phyloP scores from a whole-genome alignment of 1,140 invertebrate species.

The Coboldia fuscipes region DNA sequence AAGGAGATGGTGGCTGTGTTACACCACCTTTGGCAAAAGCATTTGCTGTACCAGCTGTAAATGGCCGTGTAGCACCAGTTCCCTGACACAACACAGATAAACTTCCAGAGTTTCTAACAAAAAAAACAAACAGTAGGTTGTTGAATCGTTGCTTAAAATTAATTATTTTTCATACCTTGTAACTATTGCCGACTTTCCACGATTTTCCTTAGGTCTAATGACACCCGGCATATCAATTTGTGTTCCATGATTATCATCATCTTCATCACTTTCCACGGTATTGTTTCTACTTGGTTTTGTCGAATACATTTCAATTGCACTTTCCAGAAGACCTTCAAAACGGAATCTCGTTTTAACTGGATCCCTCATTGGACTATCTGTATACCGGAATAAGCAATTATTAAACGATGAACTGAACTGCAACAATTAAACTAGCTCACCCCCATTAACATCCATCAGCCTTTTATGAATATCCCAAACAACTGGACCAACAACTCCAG shows the following conservation, averaged over 20 bases:
- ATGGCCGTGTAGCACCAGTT: constrained; percentile 7
- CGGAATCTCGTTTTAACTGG: constrained; percentile 18
- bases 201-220: constrained; percentile 8
- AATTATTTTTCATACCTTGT: constrained; percentile 8
- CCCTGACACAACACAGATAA: background rate
- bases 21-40: constrained; percentile 14
- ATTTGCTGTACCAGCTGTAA: constrained; percentile 18
- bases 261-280: constrained; percentile 13
- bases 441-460: constrained; percentile 8
- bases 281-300: constrained; percentile 17
- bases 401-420: no score
- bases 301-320: constrained; percentile 20
- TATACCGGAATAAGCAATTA: no score
- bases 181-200: constrained; percentile 17
- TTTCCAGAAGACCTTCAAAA: constrained; percentile 19
- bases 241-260: background rate
- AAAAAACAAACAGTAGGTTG: background rate
- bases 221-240: constrained; percentile 1
- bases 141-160: background rate
- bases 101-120: background rate
- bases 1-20: constrained; percentile 17
- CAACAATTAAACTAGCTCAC: no score
- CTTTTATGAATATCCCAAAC: constrained; percentile 54
- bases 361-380: constrained; percentile 17
- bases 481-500: constrained; percentile 60